Evolutionary conservation across 2,888 invertebrate genomes (phyloP), one percentile per base, ranked within the genome.

Genomic region (Drosophila merina): DNA sequence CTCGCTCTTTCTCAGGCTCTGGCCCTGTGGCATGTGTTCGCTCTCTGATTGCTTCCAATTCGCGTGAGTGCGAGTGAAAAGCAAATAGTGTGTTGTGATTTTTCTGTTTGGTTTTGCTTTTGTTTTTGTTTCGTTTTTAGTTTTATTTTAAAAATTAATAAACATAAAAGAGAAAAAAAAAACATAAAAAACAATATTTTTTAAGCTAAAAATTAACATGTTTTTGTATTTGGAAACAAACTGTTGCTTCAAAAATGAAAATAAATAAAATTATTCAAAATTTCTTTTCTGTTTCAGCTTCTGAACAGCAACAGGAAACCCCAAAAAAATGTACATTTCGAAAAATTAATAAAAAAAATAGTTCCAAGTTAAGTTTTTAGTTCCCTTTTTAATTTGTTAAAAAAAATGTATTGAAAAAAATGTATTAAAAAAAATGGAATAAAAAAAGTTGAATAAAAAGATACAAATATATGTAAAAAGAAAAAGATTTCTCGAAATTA

Each of bases 21-120:
- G 5, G 6, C 28, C 28, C 28, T 6, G 28, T 28, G 28, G 28
- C 28, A 28, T 28, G 28, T 28, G 28, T 28, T 28, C 28, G 28
- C 74, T 71, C 68, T 55, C 45, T 20, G 40, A 10, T 1, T 57
- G 20, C 57, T 60, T 14, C 20, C 20, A 56, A 36, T 47, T 6
- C 5, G 14, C n/a, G 5, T n/a, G 60, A 67, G 85, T 67, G 82
- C 57, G 38, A 69, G 48, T 31, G 28, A 33, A 48, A 69, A 49
- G 26, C 9, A 20, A 9, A 44, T 20, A 25, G 54, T 58, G 38
- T 55, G 66, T 57, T 55, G 47, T 78, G 69, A 69, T 54, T 70
- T 48, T 67, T 48, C 48, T 42, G 25, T 60, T 47, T 42, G 25
- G 26, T 49, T 50, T 49, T 56, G 26, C 45, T 30, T 45, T 60